These are phyloP conservation scores for Orthonevra nobilis DNA, from an alignment of 2,888 invertebrate genomes.

Conservation along the genomic window DNA sequence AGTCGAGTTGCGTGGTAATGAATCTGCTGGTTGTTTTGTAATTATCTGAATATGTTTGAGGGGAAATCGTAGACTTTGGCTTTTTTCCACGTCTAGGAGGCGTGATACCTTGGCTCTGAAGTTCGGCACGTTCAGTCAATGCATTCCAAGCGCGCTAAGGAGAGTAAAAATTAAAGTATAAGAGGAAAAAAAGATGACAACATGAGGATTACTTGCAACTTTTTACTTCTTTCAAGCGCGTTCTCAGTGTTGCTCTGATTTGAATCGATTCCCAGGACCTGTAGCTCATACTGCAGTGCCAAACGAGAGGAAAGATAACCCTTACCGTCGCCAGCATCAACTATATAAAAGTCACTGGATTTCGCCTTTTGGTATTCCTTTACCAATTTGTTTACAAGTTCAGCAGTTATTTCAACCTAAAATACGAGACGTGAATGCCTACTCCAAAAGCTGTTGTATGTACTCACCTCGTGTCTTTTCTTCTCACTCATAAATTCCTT, in stretches of 20 bases:
- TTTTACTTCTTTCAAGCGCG: constrained; percentile 82
- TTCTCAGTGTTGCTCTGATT: constrained; percentile 85
- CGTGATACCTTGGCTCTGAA: constrained; percentile 79
- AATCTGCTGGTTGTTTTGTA: constrained; percentile 84
- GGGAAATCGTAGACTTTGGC: constrained; percentile 14
- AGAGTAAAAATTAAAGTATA: not conserved
- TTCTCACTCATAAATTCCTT: constrained; percentile 89
- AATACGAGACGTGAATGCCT: not conserved
- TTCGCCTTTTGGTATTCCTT: no score
- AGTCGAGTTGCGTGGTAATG: constrained; percentile 83
- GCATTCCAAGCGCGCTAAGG: constrained; percentile 83
- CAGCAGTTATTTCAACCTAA: constrained; percentile 85
- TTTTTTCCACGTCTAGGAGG: constrained; percentile 75
- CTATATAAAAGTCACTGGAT: constrained; percentile 81
- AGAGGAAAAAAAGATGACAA: no score
- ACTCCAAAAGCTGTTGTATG: not conserved
- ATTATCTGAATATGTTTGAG: constrained; percentile 70
- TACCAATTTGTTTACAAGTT: constrained; percentile 82
- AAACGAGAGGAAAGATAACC: constrained; percentile 91
- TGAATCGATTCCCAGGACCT: constrained; percentile 91
- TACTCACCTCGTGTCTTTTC: constrained; percentile 88
- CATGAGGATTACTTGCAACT: constrained; percentile 79
- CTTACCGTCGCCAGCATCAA: constrained; percentile 95
- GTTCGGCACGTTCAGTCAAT: constrained; percentile 81
- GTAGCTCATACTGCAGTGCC: constrained; percentile 85